A percentile compares a stretch with the other conserved stretches of the same genome.
These are phyloP conservation scores for Hypanus sabinus DNA, from an alignment of 2,113 vertebrate species.

Conservation along the genomic window DNA sequence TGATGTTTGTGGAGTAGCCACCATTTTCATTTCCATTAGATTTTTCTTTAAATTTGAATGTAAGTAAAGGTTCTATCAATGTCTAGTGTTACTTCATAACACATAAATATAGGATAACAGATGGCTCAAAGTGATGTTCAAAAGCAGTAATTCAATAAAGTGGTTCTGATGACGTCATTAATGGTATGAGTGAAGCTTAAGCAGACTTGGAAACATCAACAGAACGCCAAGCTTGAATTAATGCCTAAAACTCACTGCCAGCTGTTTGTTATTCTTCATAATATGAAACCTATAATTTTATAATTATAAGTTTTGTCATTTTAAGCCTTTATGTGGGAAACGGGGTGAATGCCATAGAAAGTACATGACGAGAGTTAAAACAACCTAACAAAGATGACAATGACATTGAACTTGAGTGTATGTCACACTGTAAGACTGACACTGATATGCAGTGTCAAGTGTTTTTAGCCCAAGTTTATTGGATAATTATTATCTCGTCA, in stretches of 20 bases:
- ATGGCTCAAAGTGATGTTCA: slow-evolving; percentile 10
- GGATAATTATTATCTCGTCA: background rate
- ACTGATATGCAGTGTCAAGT: background rate
- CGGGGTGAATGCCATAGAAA: background rate
- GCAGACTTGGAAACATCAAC: slow-evolving; percentile 28
- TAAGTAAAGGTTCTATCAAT: background rate
- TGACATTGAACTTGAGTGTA: background rate
- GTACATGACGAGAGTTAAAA: background rate
- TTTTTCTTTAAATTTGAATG: slow-evolving; percentile 11
- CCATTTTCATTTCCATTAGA: slow-evolving; percentile 15
- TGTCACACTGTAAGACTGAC: background rate
- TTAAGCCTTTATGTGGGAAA: background rate
- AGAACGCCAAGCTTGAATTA: slow-evolving; percentile 35
- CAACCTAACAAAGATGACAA: background rate
- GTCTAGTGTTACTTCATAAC: slow-evolving; percentile 31
- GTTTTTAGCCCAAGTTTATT: background rate
- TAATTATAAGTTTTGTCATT: background rate
- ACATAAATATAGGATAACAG: slow-evolving; percentile 25
- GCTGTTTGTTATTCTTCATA: slow-evolving; percentile 30
- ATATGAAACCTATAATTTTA: slow-evolving; percentile 33
- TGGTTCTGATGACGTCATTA: slow-evolving; percentile 29
- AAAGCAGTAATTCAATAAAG: slow-evolving; percentile 31
- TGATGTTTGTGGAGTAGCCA: background rate
- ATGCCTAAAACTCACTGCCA: slow-evolving; percentile 32
- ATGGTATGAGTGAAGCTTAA: background rate